A percentile compares a stretch with the other conserved stretches of the same genome.
Conservation (phyloP, 1,140 invertebrate genomes). For the Charaxes varanes region DNA sequence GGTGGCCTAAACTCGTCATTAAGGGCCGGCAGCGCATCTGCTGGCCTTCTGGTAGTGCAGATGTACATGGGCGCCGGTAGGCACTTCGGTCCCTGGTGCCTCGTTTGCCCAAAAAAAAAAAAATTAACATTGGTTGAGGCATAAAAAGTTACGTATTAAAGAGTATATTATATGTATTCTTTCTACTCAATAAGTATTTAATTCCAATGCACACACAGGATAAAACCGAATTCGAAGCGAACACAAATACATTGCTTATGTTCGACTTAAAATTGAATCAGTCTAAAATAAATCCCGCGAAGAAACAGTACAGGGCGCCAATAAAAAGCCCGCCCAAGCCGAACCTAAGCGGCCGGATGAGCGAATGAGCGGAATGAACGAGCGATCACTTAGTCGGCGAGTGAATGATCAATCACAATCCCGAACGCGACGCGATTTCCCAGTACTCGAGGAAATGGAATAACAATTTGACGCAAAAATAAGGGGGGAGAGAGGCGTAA, state of each 20-base stretch:
- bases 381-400: constrained; percentile 24
- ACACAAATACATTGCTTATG: background rate
- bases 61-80: no score
- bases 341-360: constrained; percentile 23
- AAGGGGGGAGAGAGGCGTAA: constrained; percentile 13
- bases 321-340: constrained; percentile 21
- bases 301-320: constrained; percentile 12
- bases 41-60: no score
- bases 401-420: constrained; percentile 29
- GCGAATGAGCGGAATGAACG: constrained; percentile 18
- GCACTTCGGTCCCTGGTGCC: no score
- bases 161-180: no score
- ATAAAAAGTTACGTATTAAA: no score
- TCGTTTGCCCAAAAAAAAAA: no score
- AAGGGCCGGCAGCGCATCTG: no score
- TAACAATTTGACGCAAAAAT: constrained; percentile 26
- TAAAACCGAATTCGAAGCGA: no score
- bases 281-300: constrained; percentile 4
- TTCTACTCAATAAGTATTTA: no score
- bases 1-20: no score
- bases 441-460: constrained; percentile 22
- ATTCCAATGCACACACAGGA: no score
- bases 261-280: background rate
- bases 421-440: constrained; percentile 18
- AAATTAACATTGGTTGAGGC: no score